These are phyloP conservation scores for Clarias batrachus DNA, from an alignment of 2,113 vertebrate species.

Conservation along the genomic window DNA sequence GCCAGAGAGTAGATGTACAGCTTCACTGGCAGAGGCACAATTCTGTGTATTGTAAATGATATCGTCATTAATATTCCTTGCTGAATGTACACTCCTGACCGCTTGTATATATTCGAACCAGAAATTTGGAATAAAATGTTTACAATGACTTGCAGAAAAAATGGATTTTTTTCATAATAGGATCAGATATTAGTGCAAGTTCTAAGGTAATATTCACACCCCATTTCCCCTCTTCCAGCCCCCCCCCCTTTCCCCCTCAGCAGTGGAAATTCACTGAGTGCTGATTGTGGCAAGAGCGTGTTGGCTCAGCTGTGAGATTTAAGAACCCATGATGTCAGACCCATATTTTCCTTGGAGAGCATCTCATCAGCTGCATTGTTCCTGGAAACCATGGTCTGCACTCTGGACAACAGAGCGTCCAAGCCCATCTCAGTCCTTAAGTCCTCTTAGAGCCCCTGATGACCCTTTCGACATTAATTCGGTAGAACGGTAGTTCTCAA, in stretches of 20 bases:
- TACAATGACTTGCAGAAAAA: not conserved
- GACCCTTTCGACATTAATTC: not conserved
- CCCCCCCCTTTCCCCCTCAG: constrained; percentile 58
- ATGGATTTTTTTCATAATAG: not conserved
- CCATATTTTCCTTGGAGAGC: constrained; percentile 80
- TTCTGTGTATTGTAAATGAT: not conserved
- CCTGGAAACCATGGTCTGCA: constrained; percentile 76
- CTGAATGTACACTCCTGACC: not conserved
- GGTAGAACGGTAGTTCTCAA: not conserved
- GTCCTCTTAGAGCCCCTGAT: constrained; percentile 35
- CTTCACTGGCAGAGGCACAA: not conserved
- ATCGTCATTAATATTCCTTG: too few species aligned
- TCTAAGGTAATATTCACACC: constrained; percentile 36
- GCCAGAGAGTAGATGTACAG: constrained; percentile 51
- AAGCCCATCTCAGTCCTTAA: constrained; percentile 58
- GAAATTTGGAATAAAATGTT: not conserved
- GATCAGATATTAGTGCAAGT: constrained; percentile 1
- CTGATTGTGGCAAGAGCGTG: constrained; percentile 76
- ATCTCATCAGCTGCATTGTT: constrained; percentile 80
- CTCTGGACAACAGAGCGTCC: constrained; percentile 69
- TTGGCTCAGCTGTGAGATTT: constrained; percentile 77
- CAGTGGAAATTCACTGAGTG: constrained; percentile 81
- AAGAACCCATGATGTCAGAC: constrained; percentile 82
- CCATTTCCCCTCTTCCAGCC: constrained; percentile 52
- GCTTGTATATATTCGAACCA: not conserved